Base-by-base conservation (phyloP, 2,888 invertebrate genomes). In the Caenorhabditis macrosperma region DNA sequence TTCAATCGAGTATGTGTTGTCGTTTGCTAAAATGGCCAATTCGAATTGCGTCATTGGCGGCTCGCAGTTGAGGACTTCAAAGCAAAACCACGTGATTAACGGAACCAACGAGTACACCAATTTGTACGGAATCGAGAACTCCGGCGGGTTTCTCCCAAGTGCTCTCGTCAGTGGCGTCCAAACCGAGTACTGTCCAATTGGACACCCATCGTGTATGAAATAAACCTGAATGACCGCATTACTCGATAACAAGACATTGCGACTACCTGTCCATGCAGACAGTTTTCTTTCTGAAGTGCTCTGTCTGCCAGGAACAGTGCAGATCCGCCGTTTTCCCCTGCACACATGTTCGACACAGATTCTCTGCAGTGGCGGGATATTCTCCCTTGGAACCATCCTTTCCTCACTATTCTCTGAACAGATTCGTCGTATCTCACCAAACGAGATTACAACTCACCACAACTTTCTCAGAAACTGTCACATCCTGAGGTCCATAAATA, bases 1-100 rank as follows among this genome's bases (percentile, higher is more conserved):
- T 24, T 77, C 72, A 5, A 81, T 81, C 0, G 74, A 77, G 50
- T 77, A 81, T 5, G 81, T 81, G 64, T 81, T 81, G 12, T 63
- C 68, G 3, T 63, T 60, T 0, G 64, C 72, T 2, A 78, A 35
- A 17, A 78, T 64, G 38, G 77, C 77, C 10, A 81, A 30, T 22
- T 74, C 74, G n/a, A 74, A 74, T 22, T 48, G 24, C 1, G 59
- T 64, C 48, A 74, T 64, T 7, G 74, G 74, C 24, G 74, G 74
- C 0, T 46, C 38, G 0, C 28, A 30, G 28, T 52, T 22, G 10
- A 74, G 50, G 0, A 64, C 20, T 9, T 64, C 50, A 10, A 28
- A 59, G n/a, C 30, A 74, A 10, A 74, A 10, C 12, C 22, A 72
- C 0, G 72, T 26, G 0, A 22, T 24, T 0, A 64, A 0, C 1